Conservation (phyloP, 1,140 invertebrate species). For the Euschistus heros region DNA sequence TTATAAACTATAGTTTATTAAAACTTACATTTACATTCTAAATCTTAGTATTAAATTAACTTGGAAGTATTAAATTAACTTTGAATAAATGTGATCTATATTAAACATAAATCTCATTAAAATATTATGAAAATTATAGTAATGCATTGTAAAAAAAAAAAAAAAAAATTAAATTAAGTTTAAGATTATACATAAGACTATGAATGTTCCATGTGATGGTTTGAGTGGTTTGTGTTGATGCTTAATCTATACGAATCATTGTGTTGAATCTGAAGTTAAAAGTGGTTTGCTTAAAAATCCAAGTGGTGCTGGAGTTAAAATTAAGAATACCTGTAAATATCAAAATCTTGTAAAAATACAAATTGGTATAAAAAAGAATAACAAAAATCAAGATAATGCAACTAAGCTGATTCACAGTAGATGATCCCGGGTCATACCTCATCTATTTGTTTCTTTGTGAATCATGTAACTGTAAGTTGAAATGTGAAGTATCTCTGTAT, state of each 20-base stretch:
- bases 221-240: constrained; percentile 9
- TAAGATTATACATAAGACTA: no score
- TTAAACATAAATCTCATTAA: no score
- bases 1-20: no score
- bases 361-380: no score
- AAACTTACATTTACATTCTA: no score
- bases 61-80: no score
- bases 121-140: no score
- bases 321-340: constrained; percentile 10
- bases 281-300: background rate
- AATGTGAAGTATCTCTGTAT: background rate
- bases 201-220: background rate
- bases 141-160: no score
- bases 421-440: constrained; percentile 10
- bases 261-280: background rate
- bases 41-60: no score
- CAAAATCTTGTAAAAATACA: background rate
- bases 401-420: background rate
- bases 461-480: no score
- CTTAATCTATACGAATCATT: background rate
- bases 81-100: no score
- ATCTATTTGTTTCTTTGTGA: background rate
- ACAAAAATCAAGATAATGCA: background rate
- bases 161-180: no score
- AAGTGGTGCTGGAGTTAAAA: constrained; percentile 3